Percentiles rank a stretch among this genome's conserved stretches.
Evolutionary conservation across 2,113 vertebrate species (phyloP).

Genomic region (Lasiurus borealis): DNA sequence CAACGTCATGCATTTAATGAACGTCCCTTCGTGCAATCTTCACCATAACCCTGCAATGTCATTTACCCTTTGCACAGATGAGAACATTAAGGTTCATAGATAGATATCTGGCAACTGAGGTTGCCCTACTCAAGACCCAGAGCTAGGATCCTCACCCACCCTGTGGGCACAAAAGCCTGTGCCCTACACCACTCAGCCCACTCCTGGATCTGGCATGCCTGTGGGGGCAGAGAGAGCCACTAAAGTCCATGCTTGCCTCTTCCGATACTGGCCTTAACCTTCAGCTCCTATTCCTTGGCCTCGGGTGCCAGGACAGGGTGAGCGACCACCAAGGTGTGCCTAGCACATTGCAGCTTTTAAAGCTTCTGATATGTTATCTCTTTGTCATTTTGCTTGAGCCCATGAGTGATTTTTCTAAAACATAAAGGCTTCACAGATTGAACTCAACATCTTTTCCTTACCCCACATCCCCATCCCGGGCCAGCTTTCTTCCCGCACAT

Average conservation of each 20-base stretch:
- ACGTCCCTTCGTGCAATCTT: too few species aligned
- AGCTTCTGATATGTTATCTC: neutral
- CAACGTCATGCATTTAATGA: neutral
- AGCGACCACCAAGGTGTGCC: neutral
- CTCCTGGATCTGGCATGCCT: neutral
- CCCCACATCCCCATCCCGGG: accelerated
- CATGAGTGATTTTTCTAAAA: neutral
- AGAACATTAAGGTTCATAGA: neutral
- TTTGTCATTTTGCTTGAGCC: neutral
- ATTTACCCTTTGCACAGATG: neutral
- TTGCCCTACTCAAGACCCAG: neutral
- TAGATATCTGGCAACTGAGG: neutral
- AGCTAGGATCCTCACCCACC: neutral
- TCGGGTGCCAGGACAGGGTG: neutral
- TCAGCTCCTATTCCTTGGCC: neutral
- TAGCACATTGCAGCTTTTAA: neutral
- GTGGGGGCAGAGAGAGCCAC: neutral
- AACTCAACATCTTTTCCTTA: neutral
- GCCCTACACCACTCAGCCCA: neutral
- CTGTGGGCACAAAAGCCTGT: neutral
- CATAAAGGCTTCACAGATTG: neutral
- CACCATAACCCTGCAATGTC: neutral
- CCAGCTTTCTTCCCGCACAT: neutral
- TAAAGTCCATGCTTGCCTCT: neutral
- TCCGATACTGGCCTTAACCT: neutral